Evolutionary conservation across 2,113 vertebrate species (phyloP), one percentile per base, ranked within the genome.

Genomic region (Gobius niger): DNA sequence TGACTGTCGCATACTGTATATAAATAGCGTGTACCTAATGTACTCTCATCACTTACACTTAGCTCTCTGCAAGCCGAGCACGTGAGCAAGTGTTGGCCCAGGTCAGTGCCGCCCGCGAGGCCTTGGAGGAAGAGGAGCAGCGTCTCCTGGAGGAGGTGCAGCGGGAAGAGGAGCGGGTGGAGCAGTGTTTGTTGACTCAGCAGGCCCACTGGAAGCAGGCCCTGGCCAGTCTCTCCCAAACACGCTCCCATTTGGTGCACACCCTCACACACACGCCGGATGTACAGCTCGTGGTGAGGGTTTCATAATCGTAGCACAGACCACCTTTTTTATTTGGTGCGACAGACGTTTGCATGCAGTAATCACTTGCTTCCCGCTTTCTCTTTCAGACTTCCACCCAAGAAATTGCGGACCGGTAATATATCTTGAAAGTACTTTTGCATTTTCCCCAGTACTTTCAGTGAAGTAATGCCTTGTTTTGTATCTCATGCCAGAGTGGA

Each of bases 131-230:
- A 0, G 96, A 98, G 77, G 96, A 98, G 78, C 96, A 99, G 93
- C 88, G 90, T 5, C 67, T 98, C 66, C 83, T 97, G 86, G 96
- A 98, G 82, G 88, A 82, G 81, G 94, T 96, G 73, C 96, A 98
- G 0, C 57, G 72, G 0, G 96, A 99, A 82, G 95, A 98, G 85
- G 96, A 99, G 84, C 86, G 94, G 11, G 93, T 90, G 0, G 95
- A 98, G 75, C 95, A 98, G 92, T 96, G 95, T 54, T 95, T 98
- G 83, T 91, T 98, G 66, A 98, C 96, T 0, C 96, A 99, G 90
- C 88, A 63, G 34, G 93, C 83, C 10, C 96, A 98, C 92, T 99
- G 97, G 97, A 84, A 78, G 0, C 93, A 96, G 70, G 92, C 95
- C 0, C 49, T 95, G 76, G 81, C 84, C 47, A 94, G 90, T 63